Evolutionary conservation across 1,140 invertebrate species (phyloP).

Genomic region (Zeugodacus cucurbitae): DNA sequence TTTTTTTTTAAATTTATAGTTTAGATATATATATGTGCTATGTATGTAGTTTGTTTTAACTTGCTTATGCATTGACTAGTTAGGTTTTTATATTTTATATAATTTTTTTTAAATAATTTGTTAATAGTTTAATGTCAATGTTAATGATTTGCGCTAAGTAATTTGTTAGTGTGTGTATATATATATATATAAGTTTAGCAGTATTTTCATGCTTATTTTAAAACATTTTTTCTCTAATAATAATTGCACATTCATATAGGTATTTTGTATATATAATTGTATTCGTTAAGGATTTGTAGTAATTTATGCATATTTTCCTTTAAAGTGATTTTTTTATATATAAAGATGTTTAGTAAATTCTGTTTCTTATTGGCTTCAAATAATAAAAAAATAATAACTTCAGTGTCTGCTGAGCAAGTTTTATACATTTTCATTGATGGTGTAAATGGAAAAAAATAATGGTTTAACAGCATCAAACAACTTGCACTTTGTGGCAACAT

Average conservation of each 20-base stretch:
- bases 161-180: conserved; percentile 1
- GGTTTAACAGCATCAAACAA: neutral
- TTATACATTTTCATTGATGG: conserved; percentile 41
- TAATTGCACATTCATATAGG: conserved; percentile 25
- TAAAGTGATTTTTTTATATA: neutral
- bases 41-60: neutral
- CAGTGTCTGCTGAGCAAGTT: neutral
- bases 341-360: neutral
- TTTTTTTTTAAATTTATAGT: neutral
- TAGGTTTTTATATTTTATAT: conserved; percentile 3
- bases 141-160: conserved; percentile 16
- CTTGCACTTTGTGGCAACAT: neutral
- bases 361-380: neutral
- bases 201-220: neutral
- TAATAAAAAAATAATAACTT: neutral
- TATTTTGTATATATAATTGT: conserved; percentile 17
- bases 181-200: conserved; percentile 5
- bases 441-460: conserved; percentile 43
- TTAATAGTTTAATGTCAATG: neutral
- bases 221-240: neutral
- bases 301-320: neutral
- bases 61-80: neutral
- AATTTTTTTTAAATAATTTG: neutral
- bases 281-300: neutral
- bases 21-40: neutral